Evolutionary conservation across 2,888 invertebrate genomes (phyloP).

Genomic region (Melipona bicolor): DNA sequence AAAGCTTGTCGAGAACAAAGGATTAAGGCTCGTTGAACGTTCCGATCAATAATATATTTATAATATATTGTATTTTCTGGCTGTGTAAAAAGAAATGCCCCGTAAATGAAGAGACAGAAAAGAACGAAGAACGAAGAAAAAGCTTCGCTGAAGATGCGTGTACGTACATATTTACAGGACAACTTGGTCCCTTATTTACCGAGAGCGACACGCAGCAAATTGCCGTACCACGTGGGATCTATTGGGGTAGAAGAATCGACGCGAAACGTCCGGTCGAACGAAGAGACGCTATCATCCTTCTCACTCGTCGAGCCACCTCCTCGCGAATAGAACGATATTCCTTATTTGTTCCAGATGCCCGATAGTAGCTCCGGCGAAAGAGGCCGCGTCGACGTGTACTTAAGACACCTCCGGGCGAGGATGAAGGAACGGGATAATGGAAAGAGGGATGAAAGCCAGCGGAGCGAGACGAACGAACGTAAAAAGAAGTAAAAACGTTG

Average conservation of each 20-base stretch:
- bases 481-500: constrained; percentile 22
- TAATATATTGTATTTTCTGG: no score
- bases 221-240: constrained; percentile 5
- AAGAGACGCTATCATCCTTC: constrained; percentile 16
- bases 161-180: constrained; percentile 54
- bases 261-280: constrained; percentile 41
- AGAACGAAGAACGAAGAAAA: not conserved
- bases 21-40: no score
- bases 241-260: constrained; percentile 12
- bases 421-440: constrained; percentile 53
- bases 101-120: no score
- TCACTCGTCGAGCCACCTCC: constrained; percentile 37
- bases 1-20: no score
- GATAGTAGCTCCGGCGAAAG: constrained; percentile 19
- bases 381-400: constrained; percentile 50
- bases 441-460: constrained; percentile 26
- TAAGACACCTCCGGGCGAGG: constrained; percentile 32
- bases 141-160: constrained; percentile 31
- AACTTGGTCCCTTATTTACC: constrained; percentile 50
- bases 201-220: constrained; percentile 17
- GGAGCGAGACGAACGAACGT: constrained; percentile 4
- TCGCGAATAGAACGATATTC: constrained; percentile 59
- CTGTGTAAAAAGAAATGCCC: no score
- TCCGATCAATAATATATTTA: no score
- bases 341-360: constrained; percentile 66